phyloP scores from a whole-genome alignment of 2,888 invertebrate genomes.

The Sialis lutaria region DNA sequence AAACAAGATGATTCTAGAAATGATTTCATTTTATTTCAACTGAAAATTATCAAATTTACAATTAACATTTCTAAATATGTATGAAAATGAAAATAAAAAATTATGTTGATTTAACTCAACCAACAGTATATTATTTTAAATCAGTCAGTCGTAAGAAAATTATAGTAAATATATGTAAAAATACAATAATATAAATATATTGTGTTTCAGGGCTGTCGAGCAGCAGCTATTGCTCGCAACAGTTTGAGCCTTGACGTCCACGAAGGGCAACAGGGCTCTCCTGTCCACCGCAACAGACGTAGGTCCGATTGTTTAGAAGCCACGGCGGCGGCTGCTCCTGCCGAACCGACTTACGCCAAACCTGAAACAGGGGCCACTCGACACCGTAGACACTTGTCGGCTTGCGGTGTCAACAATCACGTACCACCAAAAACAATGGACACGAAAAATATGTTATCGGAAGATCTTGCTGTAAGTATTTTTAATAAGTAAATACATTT shows the following conservation, averaged over 20 bases:
- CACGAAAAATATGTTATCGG: slow-evolving; percentile 30
- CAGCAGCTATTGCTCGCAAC: slow-evolving; percentile 7
- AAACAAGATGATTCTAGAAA: too few relatives aligned
- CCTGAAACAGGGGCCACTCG: slow-evolving; percentile 21
- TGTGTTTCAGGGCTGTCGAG: slow-evolving; percentile 49
- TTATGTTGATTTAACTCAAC: too few relatives aligned
- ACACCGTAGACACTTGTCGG: slow-evolving; percentile 38
- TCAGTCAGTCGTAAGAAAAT: too few relatives aligned
- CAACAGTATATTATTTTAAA: too few relatives aligned
- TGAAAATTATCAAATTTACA: too few relatives aligned
- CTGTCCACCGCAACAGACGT: slow-evolving; percentile 14
- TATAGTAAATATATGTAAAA: too few relatives aligned
- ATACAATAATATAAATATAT: slow-evolving; percentile 66
- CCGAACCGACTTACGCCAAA: slow-evolving; percentile 23
- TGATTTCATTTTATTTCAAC: too few relatives aligned
- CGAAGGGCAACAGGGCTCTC: slow-evolving; percentile 15
- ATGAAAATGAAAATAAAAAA: too few relatives aligned
- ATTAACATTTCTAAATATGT: too few relatives aligned
- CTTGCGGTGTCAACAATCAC: slow-evolving; percentile 19
- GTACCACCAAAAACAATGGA: slow-evolving; percentile 7
- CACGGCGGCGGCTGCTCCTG: slow-evolving; percentile 31
- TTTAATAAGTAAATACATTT: too few relatives aligned
- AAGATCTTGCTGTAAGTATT: slow-evolving; percentile 35
- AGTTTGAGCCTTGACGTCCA: slow-evolving; percentile 8
- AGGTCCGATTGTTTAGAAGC: slow-evolving; percentile 37